Evolutionary conservation across 2,113 vertebrate genomes (phyloP), one percentile per base, ranked within the genome.

Genomic region (Salvelinus alpinus): DNA sequence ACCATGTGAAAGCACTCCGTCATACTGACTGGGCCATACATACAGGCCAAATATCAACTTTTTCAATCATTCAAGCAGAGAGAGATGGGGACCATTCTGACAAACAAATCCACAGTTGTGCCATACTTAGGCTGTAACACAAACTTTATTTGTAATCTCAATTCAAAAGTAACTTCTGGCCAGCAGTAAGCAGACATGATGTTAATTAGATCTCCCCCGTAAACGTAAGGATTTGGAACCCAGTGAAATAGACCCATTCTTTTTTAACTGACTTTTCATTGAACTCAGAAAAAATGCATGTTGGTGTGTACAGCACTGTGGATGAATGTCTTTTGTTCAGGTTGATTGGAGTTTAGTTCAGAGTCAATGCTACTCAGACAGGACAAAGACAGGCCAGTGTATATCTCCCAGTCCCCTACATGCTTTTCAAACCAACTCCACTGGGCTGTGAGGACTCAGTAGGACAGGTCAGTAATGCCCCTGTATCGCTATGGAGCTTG

Each of bases 261-360:
- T 78, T 70, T 75, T 68, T n/a, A 16, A 70, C 64, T 73, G 74
- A 69, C 74, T 79, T 69, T 44, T 74, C 76, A 76, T 59, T 62
- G 27, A 34, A 75, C 64, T 66, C 74, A 64, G 67, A 68, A 60
- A 67, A 31, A 82, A 87, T 92, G 89, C 82, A 77, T 72, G 84
- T 86, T 90, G 91, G 89, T 88, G 80, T 81, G 82, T 91, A 91
- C 90, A 90, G 91, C 90, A 80, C 78, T 79, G 84, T 86, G 88
- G 90, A 91, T 91, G 90, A 92, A 90, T 89, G 78, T 87, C 86
- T 90, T 88, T 91, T 91, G 91, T 92, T 88, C 87, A 88, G 83
- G 87, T 87, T 89, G 90, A 85, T 89, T 87, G 79, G 82, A 83
- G 85, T 84, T 79, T 22, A 76, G 86, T 85, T 87, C 83, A 90